Evolutionary conservation across 2,888 invertebrate species (phyloP).

Genomic region (Antheraea assamensis): DNA sequence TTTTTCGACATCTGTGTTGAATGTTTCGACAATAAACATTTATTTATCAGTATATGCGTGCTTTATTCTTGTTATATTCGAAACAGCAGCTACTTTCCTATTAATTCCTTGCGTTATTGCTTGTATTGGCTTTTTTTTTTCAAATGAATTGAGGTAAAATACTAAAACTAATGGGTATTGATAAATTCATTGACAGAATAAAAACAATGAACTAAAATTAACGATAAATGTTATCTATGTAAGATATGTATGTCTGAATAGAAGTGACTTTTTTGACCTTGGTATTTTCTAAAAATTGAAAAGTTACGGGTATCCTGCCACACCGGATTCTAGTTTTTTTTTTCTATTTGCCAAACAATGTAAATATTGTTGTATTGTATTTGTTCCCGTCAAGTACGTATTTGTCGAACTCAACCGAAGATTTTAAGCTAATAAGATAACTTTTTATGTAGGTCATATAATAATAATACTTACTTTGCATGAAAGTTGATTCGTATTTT

Average conservation of each 20-base stretch:
- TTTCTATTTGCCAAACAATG: not conserved
- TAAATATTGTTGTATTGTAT: not conserved
- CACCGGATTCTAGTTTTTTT: not conserved
- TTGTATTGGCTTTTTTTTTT: not conserved
- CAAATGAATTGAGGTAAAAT: too few species aligned
- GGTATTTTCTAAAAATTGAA: not conserved
- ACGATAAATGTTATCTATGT: not conserved
- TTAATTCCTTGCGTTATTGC: not conserved
- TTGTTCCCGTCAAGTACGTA: conserved; percentile 5
- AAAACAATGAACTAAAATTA: not conserved
- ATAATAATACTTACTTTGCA: too few species aligned
- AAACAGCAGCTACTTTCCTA: too few species aligned
- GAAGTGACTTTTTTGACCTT: not conserved
- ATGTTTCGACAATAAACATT: too few species aligned
- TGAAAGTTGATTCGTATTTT: too few species aligned
- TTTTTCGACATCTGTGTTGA: too few species aligned
- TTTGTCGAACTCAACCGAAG: not conserved
- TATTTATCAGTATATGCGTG: too few species aligned
- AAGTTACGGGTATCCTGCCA: not conserved
- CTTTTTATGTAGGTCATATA: not conserved
- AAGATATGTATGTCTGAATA: too few species aligned
- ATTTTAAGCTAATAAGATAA: not conserved
- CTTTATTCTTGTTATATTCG: too few species aligned
- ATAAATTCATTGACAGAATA: too few species aligned
- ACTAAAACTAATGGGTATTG: too few species aligned